These are phyloP conservation scores for Xenopus tropicalis DNA, from an alignment of 2,113 vertebrate species.

Conservation along the genomic window DNA sequence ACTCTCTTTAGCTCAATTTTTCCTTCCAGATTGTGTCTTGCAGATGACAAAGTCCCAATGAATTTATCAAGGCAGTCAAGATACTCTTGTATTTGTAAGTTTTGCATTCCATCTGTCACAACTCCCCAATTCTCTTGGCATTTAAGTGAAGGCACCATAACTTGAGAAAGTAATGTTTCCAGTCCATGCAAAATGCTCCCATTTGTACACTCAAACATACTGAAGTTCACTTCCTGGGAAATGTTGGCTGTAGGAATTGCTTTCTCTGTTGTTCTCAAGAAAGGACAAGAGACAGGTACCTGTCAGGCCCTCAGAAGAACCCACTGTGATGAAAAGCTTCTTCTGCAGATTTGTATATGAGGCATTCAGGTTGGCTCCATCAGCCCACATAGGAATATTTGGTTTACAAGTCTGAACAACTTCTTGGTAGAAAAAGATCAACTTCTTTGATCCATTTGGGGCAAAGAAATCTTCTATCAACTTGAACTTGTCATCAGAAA, in stretches of 20 bases:
- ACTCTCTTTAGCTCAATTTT: constrained; percentile 65
- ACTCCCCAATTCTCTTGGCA: constrained; percentile 73
- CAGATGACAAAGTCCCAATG: constrained; percentile 60
- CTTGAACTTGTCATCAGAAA: constrained; percentile 68
- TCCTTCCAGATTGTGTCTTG: constrained; percentile 63
- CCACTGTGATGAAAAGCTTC: constrained; percentile 71
- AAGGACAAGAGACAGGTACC: constrained; percentile 75
- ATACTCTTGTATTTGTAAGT: constrained; percentile 64
- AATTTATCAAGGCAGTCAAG: constrained; percentile 69
- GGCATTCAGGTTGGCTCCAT: no score
- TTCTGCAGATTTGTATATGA: no score
- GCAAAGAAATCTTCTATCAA: constrained; percentile 67
- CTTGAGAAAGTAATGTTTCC: constrained; percentile 66
- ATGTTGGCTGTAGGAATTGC: constrained; percentile 66
- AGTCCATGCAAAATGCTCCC: constrained; percentile 64
- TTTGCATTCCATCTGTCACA: constrained; percentile 60
- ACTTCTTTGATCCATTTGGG: constrained; percentile 65
- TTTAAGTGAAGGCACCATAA: constrained; percentile 69
- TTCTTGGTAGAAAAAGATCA: constrained; percentile 76
- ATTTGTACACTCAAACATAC: constrained; percentile 61
- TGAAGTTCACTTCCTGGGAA: constrained; percentile 74
- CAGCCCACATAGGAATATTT: no score
- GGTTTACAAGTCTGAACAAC: constrained; percentile 46
- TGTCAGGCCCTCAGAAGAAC: constrained; percentile 63
- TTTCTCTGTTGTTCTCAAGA: constrained; percentile 68